A percentile compares a stretch with the other conserved stretches of the same genome.
These are phyloP conservation scores for Lycaon pictus DNA, from an alignment of 2,113 vertebrate species.

Conservation along the genomic window DNA sequence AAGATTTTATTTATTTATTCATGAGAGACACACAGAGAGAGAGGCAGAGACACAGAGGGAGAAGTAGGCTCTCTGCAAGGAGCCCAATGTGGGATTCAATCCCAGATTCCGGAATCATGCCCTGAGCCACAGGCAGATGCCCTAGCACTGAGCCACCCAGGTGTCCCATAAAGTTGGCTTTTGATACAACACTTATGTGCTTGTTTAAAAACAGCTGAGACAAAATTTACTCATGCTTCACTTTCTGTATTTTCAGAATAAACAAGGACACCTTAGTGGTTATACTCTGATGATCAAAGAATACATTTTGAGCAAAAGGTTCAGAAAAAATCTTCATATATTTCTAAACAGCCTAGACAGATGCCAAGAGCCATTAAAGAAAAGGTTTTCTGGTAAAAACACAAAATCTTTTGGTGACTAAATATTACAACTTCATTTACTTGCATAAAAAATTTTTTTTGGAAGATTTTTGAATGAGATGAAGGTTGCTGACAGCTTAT, in stretches of 20 bases:
- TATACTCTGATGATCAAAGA: not conserved
- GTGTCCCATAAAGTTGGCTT: not conserved
- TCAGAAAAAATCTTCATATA: conserved; percentile 26
- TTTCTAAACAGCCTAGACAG: conserved; percentile 23
- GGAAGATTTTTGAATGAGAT: not conserved
- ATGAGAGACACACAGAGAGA: too few species aligned
- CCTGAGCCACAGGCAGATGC: too few species aligned
- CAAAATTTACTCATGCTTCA: not conserved
- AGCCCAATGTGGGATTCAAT: too few species aligned
- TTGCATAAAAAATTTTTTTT: not conserved
- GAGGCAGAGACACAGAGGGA: too few species aligned
- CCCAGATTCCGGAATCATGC: too few species aligned
- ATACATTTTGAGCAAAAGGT: not conserved
- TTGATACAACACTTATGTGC: not conserved
- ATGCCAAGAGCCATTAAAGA: conserved; percentile 19
- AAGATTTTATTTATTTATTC: too few species aligned
- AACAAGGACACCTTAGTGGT: not conserved
- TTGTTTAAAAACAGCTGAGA: not conserved
- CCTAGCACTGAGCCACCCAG: too few species aligned
- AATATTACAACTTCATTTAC: not conserved
- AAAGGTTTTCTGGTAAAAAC: not conserved
- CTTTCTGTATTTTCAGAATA: not conserved
- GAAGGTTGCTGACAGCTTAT: not conserved
- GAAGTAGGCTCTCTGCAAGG: too few species aligned
- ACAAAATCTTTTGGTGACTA: not conserved